Evolutionary conservation across 1,140 invertebrate species (phyloP).

Genomic region (Aplysia californica): DNA sequence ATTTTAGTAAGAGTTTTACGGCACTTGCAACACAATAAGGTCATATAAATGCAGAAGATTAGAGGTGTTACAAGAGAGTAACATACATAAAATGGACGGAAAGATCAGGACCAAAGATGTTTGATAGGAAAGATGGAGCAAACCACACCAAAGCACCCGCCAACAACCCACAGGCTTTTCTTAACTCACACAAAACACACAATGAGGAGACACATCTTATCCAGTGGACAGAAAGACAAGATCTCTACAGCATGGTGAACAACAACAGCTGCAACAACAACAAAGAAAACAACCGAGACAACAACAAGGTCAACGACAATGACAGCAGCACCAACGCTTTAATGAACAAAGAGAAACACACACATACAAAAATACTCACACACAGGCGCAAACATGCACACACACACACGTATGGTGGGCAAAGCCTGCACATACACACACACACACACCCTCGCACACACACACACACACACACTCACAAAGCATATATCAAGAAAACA

Average conservation of each 20-base stretch:
- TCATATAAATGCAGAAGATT: too few species aligned
- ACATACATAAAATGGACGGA: too few species aligned
- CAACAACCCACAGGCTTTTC: too few species aligned
- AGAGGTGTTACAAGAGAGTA: too few species aligned
- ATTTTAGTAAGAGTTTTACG: too few species aligned
- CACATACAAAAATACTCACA: not conserved
- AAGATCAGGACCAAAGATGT: too few species aligned
- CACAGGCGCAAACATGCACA: not conserved
- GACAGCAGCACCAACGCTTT: not conserved
- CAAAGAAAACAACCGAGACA: not conserved
- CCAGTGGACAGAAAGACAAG: too few species aligned
- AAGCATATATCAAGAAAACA: slow-evolving; percentile 16
- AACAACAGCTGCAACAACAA: slow-evolving; percentile 3
- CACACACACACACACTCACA: not conserved
- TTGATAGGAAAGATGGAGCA: too few species aligned
- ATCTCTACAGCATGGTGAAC: not conserved
- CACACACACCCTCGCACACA: not conserved
- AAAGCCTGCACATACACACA: not conserved
- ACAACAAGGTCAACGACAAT: not conserved
- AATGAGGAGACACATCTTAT: too few species aligned
- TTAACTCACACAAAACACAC: too few species aligned
- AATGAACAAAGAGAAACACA: not conserved
- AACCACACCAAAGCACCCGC: too few species aligned
- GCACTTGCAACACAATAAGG: too few species aligned
- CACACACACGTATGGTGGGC: not conserved